A percentile compares a stretch with the other conserved stretches of the same genome.
These are phyloP conservation scores for Macroglossus sobrinus DNA, from an alignment of 2,113 vertebrate species.

Conservation along the genomic window DNA sequence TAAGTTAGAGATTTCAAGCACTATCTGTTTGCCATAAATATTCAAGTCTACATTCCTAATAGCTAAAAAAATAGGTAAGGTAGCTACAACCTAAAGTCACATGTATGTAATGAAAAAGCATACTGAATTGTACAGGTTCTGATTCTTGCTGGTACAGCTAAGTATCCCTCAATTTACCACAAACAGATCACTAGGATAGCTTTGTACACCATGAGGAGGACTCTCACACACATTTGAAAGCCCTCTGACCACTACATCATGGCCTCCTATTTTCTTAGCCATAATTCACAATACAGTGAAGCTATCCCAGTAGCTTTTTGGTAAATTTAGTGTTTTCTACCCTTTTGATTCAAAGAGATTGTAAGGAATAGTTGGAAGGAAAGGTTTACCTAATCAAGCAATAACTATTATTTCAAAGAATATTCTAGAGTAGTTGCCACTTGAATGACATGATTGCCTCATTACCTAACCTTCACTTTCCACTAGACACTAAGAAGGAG, in stretches of 20 bases:
- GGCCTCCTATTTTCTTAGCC: neutral
- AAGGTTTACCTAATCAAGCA: neutral
- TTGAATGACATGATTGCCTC: neutral
- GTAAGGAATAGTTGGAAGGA: neutral
- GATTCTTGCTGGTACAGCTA: neutral
- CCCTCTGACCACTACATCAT: neutral
- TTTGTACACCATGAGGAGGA: neutral
- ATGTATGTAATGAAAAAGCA: neutral
- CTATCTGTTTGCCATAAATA: slow-evolving; percentile 59
- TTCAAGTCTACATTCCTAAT: slow-evolving; percentile 3
- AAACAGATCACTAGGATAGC: neutral
- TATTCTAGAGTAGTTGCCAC: neutral
- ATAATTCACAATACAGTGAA: neutral
- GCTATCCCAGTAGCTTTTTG: neutral
- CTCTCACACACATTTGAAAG: neutral
- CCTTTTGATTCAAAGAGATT: neutral
- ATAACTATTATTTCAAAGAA: slow-evolving; percentile 6
- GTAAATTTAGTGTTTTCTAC: neutral
- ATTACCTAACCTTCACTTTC: neutral
- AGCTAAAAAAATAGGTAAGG: neutral
- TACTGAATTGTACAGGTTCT: neutral
- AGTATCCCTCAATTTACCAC: neutral
- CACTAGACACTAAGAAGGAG: neutral
- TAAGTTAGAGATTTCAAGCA: slow-evolving; percentile 45
- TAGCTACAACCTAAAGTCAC: neutral